A percentile compares a stretch with the other conserved stretches of the same genome.
Conservation (phyloP, 2,113 vertebrate species). For the Phasianus colchicus region DNA sequence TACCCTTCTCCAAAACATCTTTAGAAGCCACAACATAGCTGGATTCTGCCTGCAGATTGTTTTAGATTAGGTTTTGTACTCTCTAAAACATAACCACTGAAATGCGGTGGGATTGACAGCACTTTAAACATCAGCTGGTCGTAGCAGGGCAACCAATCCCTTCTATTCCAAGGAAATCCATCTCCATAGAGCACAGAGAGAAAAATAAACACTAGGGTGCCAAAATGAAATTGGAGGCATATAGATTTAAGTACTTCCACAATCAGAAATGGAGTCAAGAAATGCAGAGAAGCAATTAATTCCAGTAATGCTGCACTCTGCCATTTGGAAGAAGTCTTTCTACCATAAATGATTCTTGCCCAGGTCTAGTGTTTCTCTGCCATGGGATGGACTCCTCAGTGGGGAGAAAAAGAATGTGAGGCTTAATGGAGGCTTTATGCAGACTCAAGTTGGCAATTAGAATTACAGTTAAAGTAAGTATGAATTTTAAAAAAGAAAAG, state of each 20-base stretch:
- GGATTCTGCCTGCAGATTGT: neutral
- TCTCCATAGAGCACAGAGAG: neutral
- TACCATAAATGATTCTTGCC: neutral
- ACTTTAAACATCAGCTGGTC: neutral
- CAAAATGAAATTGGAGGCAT: neutral
- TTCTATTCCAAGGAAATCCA: neutral
- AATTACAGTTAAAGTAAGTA: neutral
- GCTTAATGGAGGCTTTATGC: neutral
- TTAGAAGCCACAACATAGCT: neutral
- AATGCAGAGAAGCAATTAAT: neutral
- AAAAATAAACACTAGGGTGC: neutral
- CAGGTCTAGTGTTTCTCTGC: neutral
- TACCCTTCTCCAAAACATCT: neutral
- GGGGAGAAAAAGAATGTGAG: neutral
- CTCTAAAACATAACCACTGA: neutral
- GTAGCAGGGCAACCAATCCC: neutral
- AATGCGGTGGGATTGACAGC: neutral
- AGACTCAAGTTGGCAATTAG: rapidly evolving
- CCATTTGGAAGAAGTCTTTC: neutral
- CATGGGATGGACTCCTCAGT: neutral
- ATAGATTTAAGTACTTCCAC: neutral
- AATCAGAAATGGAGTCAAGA: neutral
- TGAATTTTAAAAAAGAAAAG: neutral
- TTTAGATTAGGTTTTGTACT: neutral
- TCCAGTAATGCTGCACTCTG: neutral